Conservation (phyloP, 2,113 vertebrate species). For the Bombycilla garrulus region DNA sequence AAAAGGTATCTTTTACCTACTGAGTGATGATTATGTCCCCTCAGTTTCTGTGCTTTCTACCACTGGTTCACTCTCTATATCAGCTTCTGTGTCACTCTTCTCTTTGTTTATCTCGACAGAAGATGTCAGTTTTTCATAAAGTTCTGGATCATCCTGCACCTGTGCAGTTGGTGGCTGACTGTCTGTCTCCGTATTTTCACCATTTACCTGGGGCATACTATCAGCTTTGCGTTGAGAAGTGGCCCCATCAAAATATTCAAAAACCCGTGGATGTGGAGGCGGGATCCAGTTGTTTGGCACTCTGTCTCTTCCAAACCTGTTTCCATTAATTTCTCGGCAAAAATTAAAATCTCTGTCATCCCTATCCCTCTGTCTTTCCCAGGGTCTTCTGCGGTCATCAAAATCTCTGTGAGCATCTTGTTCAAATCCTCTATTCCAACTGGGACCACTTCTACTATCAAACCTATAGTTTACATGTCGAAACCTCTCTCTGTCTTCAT, state of each 20-base stretch:
- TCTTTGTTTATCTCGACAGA: conserved; percentile 86
- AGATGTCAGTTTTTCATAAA: conserved; percentile 80
- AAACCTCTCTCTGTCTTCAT: conserved; percentile 85
- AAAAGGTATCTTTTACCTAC: conserved; percentile 99
- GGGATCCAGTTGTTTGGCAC: conserved; percentile 84
- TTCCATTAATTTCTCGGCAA: conserved; percentile 92
- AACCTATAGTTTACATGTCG: conserved; percentile 87
- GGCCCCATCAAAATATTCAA: conserved; percentile 82
- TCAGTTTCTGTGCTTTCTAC: conserved; percentile 99
- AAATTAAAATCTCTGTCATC: conserved; percentile 98
- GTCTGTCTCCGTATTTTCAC: conserved; percentile 84
- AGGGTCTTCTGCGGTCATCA: conserved; percentile 92
- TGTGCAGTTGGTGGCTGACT: conserved; percentile 74
- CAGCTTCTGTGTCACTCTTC: conserved; percentile 92
- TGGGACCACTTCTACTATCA: conserved; percentile 84
- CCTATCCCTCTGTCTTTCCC: conserved; percentile 93
- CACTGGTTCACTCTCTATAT: conserved; percentile 96
- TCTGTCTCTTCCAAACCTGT: conserved; percentile 85
- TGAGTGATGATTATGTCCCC: conserved; percentile 99
- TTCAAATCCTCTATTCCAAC: conserved; percentile 90
- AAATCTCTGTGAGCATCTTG: conserved; percentile 92
- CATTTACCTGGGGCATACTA: conserved; percentile 81
- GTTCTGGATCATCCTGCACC: conserved; percentile 78
- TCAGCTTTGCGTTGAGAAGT: conserved; percentile 78
- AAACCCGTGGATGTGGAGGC: conserved; percentile 79